Conservation (phyloP, 1,140 invertebrate genomes). For the Lordiphosa collinella region DNA sequence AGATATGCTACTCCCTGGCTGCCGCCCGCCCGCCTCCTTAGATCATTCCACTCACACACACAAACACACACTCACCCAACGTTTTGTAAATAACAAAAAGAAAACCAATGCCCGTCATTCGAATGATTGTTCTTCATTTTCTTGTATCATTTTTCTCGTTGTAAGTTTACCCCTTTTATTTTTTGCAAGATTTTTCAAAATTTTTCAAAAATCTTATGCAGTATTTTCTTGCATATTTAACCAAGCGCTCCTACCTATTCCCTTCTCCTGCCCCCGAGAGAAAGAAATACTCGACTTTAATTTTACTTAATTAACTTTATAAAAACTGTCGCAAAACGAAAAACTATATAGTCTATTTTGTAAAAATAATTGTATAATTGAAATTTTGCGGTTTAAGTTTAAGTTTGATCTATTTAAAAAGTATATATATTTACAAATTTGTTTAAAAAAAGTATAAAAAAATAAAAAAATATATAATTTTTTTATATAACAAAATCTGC, state of each 20-base stretch:
- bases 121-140: constrained; percentile 58
- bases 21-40: constrained; percentile 32
- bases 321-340: constrained; percentile 37
- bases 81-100: constrained; percentile 63
- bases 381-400: constrained; percentile 40
- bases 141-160: constrained; percentile 52
- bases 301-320: constrained; percentile 45
- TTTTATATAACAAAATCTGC: constrained; percentile 41
- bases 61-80: constrained; percentile 12
- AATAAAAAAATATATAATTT: constrained; percentile 26
- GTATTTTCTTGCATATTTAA: constrained; percentile 71
- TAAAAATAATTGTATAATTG: constrained; percentile 48
- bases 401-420: constrained; percentile 43
- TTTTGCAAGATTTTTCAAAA: constrained; percentile 33
- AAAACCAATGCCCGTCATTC: constrained; percentile 52
- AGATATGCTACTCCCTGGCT: constrained; percentile 6
- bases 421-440: constrained; percentile 44
- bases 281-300: constrained; percentile 38
- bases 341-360: constrained; percentile 34
- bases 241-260: too few relatives aligned
- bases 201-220: constrained; percentile 45
- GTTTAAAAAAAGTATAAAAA: constrained; percentile 48
- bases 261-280: not conserved
- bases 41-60: constrained; percentile 55
- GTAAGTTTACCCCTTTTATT: constrained; percentile 44